Evolutionary conservation across 1,140 invertebrate species (phyloP).

Genomic region (Zaprionus lachaisei): DNA sequence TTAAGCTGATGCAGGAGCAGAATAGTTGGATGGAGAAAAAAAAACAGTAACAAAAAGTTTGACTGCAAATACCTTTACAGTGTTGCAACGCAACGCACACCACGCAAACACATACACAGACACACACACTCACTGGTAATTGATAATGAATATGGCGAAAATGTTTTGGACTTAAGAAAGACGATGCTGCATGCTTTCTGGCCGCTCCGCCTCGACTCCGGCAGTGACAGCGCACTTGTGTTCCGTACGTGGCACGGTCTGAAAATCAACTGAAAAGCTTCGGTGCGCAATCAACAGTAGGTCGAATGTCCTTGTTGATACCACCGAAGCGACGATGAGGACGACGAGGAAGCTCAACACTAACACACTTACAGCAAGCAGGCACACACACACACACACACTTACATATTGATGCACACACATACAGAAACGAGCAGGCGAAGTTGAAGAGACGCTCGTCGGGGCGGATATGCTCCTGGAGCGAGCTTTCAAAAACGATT

Average conservation of each 20-base stretch:
- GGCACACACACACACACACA: background rate
- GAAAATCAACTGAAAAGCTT: constrained; percentile 82
- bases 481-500: constrained; percentile 41
- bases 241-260: constrained; percentile 78
- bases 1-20: background rate
- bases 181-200: constrained; percentile 41
- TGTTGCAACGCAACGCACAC: constrained; percentile 6
- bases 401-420: background rate
- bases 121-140: constrained; percentile 12
- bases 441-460: constrained; percentile 37
- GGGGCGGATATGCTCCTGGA: constrained; percentile 34
- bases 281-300: constrained; percentile 77
- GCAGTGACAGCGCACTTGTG: constrained; percentile 38
- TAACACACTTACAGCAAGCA: constrained; percentile 10
- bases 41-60: constrained; percentile 5
- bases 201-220: constrained; percentile 27
- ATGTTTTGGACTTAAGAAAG: constrained; percentile 28
- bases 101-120: constrained; percentile 12
- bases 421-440: background rate
- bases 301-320: constrained; percentile 82
- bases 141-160: constrained; percentile 22
- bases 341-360: constrained; percentile 36
- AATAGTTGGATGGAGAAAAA: background rate
- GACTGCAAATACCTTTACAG: constrained; percentile 26
- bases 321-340: constrained; percentile 47